A percentile compares a stretch with the other conserved stretches of the same genome.
phyloP scores from a whole-genome alignment of 2,113 vertebrate genomes.

The Proteles cristata region DNA sequence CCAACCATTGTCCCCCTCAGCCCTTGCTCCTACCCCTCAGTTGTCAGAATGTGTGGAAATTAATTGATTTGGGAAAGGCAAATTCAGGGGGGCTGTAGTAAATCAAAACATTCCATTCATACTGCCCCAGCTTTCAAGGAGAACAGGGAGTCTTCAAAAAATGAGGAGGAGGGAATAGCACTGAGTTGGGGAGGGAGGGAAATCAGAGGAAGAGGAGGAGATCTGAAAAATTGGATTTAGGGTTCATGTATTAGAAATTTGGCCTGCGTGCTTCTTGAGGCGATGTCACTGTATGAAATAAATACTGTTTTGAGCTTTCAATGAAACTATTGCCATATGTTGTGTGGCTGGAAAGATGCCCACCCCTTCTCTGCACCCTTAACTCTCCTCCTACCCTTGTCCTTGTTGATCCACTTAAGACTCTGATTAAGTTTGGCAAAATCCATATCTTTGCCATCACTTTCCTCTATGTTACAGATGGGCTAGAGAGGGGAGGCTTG shows the following conservation, averaged over 20 bases:
- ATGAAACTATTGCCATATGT: slow-evolving; percentile 82
- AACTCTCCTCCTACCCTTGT: slow-evolving; percentile 26
- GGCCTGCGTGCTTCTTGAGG: slow-evolving; percentile 48
- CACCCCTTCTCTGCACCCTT: slow-evolving; percentile 33
- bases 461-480: slow-evolving; percentile 72
- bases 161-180: not conserved
- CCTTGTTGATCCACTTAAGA: slow-evolving; percentile 75
- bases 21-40: not conserved
- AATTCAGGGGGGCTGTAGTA: slow-evolving; percentile 72
- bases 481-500: not conserved
- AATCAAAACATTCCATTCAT: slow-evolving; percentile 85
- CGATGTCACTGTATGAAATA: slow-evolving; percentile 66
- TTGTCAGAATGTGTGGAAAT: slow-evolving; percentile 70
- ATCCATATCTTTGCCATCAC: slow-evolving; percentile 74
- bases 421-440: slow-evolving; percentile 79
- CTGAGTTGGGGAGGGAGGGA: slow-evolving; percentile 41
- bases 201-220: slow-evolving; percentile 71
- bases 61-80: slow-evolving; percentile 80
- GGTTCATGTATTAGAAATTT: slow-evolving; percentile 52
- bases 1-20: slow-evolving; percentile 16
- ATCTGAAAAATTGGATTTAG: slow-evolving; percentile 66
- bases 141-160: slow-evolving; percentile 76
- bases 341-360: slow-evolving; percentile 76
- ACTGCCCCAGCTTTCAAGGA: slow-evolving; percentile 75
- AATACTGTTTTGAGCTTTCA: slow-evolving; percentile 66